Evolutionary conservation across 2,888 invertebrate species (phyloP).

Genomic region (Dynastes grantii): DNA sequence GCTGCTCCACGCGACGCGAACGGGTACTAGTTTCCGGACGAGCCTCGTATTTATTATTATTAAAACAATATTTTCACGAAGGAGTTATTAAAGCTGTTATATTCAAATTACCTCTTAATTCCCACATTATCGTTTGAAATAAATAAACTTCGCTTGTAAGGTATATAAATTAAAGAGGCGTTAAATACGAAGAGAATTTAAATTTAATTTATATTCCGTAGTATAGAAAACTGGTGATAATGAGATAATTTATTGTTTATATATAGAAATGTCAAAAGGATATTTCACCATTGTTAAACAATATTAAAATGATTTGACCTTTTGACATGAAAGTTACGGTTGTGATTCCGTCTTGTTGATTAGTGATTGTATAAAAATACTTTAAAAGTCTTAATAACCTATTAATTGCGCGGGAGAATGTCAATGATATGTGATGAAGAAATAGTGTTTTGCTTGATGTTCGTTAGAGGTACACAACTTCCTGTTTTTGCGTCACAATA

Average conservation of each 20-base stretch:
- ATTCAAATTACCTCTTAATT: conserved; percentile 22
- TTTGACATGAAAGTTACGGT: conserved; percentile 47
- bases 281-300: conserved; percentile 44
- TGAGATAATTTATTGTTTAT: conserved; percentile 38
- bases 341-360: conserved; percentile 28
- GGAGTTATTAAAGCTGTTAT: conserved; percentile 5
- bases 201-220: background rate
- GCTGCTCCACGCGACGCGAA: no score
- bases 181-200: conserved; percentile 4
- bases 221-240: conserved; percentile 17
- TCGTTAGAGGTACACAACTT: background rate
- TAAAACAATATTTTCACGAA: background rate
- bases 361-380: conserved; percentile 35
- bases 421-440: conserved; percentile 45
- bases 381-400: conserved; percentile 28
- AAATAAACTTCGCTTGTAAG: background rate
- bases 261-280: conserved; percentile 35
- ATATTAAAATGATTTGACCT: conserved; percentile 46
- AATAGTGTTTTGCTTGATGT: conserved; percentile 27
- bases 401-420: conserved; percentile 44
- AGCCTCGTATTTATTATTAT: background rate
- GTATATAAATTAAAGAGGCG: conserved; percentile 21
- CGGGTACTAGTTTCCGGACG: no score
- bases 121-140: conserved; percentile 10
- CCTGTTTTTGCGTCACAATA: conserved; percentile 41